Evolutionary conservation across 2,888 invertebrate genomes (phyloP).

Genomic region (Watsonalla cultraria): DNA sequence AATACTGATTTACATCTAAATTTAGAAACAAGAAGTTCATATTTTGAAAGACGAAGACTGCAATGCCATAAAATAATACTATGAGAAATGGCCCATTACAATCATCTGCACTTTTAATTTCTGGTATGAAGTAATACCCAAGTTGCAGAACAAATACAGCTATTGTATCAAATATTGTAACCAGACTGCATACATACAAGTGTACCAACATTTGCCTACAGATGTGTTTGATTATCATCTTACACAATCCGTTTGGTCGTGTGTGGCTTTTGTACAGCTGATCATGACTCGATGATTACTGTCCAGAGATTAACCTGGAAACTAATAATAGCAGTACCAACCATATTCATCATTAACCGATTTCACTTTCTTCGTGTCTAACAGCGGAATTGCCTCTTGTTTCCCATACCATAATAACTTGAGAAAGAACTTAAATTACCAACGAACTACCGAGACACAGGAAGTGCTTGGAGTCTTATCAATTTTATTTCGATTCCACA

Average conservation of each 20-base stretch:
- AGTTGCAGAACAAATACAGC: neutral
- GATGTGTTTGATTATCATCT: neutral
- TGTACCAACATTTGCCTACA: neutral
- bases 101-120: neutral
- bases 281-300: neutral
- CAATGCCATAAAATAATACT: neutral
- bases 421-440: slow-evolving; percentile 17
- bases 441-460: slow-evolving; percentile 14
- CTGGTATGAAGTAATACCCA: neutral
- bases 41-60: too few species aligned
- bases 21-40: too few species aligned
- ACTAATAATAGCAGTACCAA: slow-evolving; percentile 15
- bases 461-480: slow-evolving; percentile 7
- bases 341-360: slow-evolving; percentile 28
- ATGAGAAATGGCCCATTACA: neutral
- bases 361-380: slow-evolving; percentile 42
- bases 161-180: neutral
- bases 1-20: too few species aligned
- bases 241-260: neutral
- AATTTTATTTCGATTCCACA: neutral
- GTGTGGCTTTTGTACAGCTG: neutral
- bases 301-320: neutral
- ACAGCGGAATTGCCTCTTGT: slow-evolving; percentile 34
- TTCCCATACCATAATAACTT: slow-evolving; percentile 35
- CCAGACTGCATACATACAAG: neutral